Percentiles rank a stretch among this genome's conserved stretches.
Conservation (phyloP, 2,797 vertebrate genomes). For the Phoebastria nigripes region DNA sequence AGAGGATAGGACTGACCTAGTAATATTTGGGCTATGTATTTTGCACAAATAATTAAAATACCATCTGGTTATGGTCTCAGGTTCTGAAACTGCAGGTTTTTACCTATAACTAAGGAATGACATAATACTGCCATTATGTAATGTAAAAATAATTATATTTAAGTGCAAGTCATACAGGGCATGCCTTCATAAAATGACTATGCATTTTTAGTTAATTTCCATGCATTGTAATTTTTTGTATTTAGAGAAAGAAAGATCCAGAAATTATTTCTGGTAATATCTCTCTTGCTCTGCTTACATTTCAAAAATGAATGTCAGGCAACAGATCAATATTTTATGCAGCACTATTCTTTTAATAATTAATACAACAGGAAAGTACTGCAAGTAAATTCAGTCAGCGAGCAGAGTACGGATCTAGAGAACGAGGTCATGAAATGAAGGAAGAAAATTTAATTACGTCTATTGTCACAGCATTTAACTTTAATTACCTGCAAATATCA, state of each 20-base stretch:
- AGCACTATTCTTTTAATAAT: conserved; percentile 71
- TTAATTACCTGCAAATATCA: conserved; percentile 59
- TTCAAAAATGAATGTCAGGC: conserved; percentile 61
- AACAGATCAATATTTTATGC: conserved; percentile 71
- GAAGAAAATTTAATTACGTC: conserved; percentile 54
- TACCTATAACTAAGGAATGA: neutral
- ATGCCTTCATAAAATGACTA: neutral
- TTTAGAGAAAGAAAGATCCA: neutral
- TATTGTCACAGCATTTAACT: conserved; percentile 51
- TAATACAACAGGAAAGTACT: conserved; percentile 54
- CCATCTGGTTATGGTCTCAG: neutral
- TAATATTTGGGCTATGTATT: neutral
- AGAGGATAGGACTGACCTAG: neutral
- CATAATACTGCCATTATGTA: neutral
- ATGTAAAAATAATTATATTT: neutral
- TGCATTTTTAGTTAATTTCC: neutral
- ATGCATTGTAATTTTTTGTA: neutral
- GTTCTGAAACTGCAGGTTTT: neutral
- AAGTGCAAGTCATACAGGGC: neutral
- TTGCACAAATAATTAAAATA: neutral
- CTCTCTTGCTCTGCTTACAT: conserved; percentile 38
- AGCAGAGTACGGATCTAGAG: neutral
- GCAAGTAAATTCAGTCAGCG: conserved; percentile 53
- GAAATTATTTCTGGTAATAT: conserved; percentile 30
- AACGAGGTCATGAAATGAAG: conserved; percentile 41